Evolutionary conservation across 2,113 vertebrate species (phyloP).

Genomic region (Labeo rohita): DNA sequence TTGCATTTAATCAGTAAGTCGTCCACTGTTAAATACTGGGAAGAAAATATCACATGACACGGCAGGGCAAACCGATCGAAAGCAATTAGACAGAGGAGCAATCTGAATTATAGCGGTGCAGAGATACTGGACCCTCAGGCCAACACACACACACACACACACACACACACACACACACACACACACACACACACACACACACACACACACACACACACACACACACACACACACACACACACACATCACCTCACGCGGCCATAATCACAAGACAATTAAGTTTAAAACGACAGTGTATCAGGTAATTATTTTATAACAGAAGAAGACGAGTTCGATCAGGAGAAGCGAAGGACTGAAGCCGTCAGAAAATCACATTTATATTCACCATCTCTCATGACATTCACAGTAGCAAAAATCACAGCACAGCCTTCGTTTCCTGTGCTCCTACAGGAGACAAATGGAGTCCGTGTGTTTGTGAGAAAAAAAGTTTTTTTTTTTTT

Average conservation of each 20-base stretch:
- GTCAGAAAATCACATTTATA: background rate
- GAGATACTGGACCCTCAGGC: constrained; percentile 41
- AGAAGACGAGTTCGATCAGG: background rate
- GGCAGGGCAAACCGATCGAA: constrained; percentile 69
- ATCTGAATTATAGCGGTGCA: constrained; percentile 52
- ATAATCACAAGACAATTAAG: constrained; percentile 51
- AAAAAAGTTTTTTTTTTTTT: too few relatives aligned
- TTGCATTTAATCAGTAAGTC: constrained; percentile 78
- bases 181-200: constrained; percentile 20
- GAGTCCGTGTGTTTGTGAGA: too few relatives aligned
- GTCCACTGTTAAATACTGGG: constrained; percentile 73
- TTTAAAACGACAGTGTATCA: constrained; percentile 43
- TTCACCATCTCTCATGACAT: background rate
- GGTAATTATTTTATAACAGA: constrained; percentile 54
- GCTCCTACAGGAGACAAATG: too few relatives aligned
- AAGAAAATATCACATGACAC: constrained; percentile 74
- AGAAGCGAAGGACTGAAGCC: constrained; percentile 28
- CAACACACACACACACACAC: constrained; percentile 37
- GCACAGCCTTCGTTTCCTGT: background rate
- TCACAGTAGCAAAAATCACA: background rate
- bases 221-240: background rate
- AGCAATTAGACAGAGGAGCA: constrained; percentile 68
- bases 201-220: constrained; percentile 38
- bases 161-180: background rate
- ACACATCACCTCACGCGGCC: background rate